These are phyloP conservation scores for Petrocephalus schoutedeni DNA, from an alignment of 2,797 vertebrate species.

Conservation along the genomic window DNA sequence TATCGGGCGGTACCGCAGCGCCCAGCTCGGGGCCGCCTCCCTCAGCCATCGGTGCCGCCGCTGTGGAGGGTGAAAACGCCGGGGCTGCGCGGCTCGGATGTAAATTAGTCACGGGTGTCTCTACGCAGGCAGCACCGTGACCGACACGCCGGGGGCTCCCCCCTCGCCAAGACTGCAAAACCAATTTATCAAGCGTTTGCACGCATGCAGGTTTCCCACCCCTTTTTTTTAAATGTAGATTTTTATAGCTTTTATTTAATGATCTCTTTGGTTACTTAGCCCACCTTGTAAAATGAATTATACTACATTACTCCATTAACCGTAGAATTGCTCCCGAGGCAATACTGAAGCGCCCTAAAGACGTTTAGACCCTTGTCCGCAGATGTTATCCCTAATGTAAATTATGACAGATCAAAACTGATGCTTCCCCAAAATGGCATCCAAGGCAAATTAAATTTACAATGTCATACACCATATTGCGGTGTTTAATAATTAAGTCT, in stretches of 20 bases:
- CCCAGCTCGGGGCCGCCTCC: slow-evolving; percentile 65
- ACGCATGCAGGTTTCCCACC: neutral
- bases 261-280: neutral
- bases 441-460: neutral
- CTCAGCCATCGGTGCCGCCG: slow-evolving; percentile 73
- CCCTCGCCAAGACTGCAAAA: neutral
- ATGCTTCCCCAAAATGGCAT: neutral
- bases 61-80: slow-evolving; percentile 27
- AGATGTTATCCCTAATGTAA: neutral
- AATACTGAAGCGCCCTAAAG: neutral
- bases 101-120: neutral
- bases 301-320: neutral
- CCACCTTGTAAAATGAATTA: neutral
- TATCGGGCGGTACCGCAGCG: slow-evolving; percentile 42
- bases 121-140: neutral
- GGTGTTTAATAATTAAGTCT: neutral
- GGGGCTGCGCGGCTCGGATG: neutral
- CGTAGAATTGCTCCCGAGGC: neutral
- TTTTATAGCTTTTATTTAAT: neutral
- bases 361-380: neutral
- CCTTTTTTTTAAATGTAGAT: neutral
- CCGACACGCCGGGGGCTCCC: neutral
- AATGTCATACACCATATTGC: neutral
- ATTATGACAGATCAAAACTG: neutral
- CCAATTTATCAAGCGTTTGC: neutral